Conservation (phyloP, 1,140 invertebrate genomes). For the Mycetomoellerius zeteki region DNA sequence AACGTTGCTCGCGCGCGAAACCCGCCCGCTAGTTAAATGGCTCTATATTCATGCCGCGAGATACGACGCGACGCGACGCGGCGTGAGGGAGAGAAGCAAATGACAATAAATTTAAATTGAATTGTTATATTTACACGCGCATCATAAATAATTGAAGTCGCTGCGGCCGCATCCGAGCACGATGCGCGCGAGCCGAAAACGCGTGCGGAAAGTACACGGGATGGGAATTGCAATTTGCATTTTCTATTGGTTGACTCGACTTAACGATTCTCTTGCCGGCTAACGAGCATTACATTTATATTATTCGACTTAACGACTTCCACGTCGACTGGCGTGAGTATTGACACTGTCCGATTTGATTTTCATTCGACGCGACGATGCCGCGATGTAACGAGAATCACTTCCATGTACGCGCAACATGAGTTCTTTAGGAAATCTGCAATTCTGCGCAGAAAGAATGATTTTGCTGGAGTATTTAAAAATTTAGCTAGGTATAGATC, state of each 20-base stretch:
- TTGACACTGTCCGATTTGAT: conserved; percentile 57
- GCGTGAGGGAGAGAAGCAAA: conserved; percentile 27
- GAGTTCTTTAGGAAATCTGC: not conserved
- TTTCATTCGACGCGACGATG: conserved; percentile 11
- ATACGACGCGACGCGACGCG: not conserved
- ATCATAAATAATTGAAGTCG: conserved; percentile 71
- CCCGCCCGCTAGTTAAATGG: conserved; percentile 59
- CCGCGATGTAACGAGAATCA: conserved; percentile 39
- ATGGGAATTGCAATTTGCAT: conserved; percentile 54
- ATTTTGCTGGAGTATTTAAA: no score
- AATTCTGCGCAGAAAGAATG: not conserved
- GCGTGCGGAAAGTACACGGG: conserved; percentile 42
- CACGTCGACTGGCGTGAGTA: conserved; percentile 39
- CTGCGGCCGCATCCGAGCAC: not conserved
- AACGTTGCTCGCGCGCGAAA: conserved; percentile 36
- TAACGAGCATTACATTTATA: conserved; percentile 60
- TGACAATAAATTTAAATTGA: conserved; percentile 75
- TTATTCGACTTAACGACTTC: conserved; percentile 59
- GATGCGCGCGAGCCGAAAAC: conserved; percentile 6
- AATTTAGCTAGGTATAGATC: no score
- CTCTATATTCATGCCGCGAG: conserved; percentile 64
- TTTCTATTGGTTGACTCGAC: conserved; percentile 65
- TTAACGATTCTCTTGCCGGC: conserved; percentile 42
- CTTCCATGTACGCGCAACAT: not conserved
- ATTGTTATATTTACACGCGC: conserved; percentile 70